Percentiles rank a stretch among this genome's conserved stretches.
Conservation (phyloP, 2,113 vertebrate genomes). For the human (Homo sapiens) region GRCh38 chr5:174111501-174112000, state of each 20-base stretch:
- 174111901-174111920: background rate
- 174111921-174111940: background rate
- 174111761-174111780: constrained; percentile 62
- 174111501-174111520: fast-evolving
- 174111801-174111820: background rate
- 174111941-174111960: too few relatives aligned
- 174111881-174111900: background rate
- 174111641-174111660: background rate
- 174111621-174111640: fast-evolving
- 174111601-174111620: background rate
- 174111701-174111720: background rate
- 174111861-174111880: background rate
- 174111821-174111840: background rate
- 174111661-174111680: background rate
- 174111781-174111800: background rate
- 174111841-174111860: background rate
- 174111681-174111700: background rate
- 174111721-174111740: background rate
- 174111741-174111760: background rate
- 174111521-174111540: background rate
- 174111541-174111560: background rate
- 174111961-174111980: background rate
- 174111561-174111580: background rate
- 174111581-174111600: background rate
- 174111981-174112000: background rate